Evolutionary conservation across 1,140 invertebrate species (phyloP).

Genomic region (Luehdorfia chinensis): DNA sequence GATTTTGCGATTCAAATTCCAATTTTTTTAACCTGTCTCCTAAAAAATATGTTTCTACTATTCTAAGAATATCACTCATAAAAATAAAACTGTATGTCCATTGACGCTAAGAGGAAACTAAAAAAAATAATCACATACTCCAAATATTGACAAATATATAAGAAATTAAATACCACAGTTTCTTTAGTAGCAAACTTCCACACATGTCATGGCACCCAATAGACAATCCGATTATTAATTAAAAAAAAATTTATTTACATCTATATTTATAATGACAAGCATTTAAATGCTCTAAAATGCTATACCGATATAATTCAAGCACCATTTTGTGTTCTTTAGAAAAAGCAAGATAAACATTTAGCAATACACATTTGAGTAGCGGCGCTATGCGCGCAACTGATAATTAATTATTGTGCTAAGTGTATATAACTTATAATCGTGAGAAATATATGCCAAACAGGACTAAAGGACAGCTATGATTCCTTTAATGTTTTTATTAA

Average conservation of each 20-base stretch:
- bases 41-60: constrained; percentile 1
- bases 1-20: constrained; percentile 7
- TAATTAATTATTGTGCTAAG: too few species aligned
- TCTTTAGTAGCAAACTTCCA: constrained; percentile 15
- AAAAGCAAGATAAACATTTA: too few species aligned
- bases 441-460: too few species aligned
- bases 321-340: constrained; percentile 36
- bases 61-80: constrained; percentile 8
- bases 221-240: constrained; percentile 34
- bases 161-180: constrained; percentile 13
- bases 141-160: not conserved
- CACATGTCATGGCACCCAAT: constrained; percentile 50
- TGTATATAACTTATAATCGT: too few species aligned
- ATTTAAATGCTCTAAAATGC: constrained; percentile 71
- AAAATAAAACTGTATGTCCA: constrained; percentile 10
- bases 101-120: constrained; percentile 7
- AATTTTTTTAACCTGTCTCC: constrained; percentile 3
- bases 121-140: constrained; percentile 5
- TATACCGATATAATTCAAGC: constrained; percentile 51
- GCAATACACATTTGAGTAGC: too few species aligned
- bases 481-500: too few species aligned
- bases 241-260: constrained; percentile 48
- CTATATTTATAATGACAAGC: constrained; percentile 35
- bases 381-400: too few species aligned
- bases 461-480: too few species aligned